Base-by-base conservation (phyloP, 2,888 invertebrate genomes). In the Eumacrocentrus americanus region DNA sequence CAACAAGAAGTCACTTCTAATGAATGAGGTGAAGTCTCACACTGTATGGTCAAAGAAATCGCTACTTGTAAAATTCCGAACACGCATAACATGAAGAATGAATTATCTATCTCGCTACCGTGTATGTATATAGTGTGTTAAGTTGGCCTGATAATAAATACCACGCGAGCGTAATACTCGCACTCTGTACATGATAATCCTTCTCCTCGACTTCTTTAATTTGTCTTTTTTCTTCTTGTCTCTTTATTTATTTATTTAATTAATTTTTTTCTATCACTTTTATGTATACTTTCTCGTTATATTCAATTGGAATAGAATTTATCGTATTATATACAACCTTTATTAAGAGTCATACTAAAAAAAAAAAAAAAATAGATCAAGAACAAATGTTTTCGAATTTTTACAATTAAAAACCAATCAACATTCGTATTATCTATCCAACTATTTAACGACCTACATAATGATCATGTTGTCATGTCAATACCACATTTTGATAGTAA, bases 11-110 rank as follows among this genome's bases (percentile, higher is more conserved):
- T n/a, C n/a, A 12, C 42, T 40, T 29, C 34, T 22, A 23, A 58
- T 58, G 42, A 52, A 58, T 46, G 37, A 51, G 18, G 20, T 46
- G 51, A 35, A 35, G 7, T 34, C 18, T 51, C 25, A 34, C 22
- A 51, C 37, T 34, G 51, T 37, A 51, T 51, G 37, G 51, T 44
- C 11, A 52, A 46, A 14, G 40, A 20, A 60, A 60, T 60, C 54
- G 35, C 40, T 40, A 55, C 48, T 54, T 55, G 60, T 60, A 60
- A 60, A 55, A 60, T 60, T 60, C 60, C 60, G 42, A 35, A 34
- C 52, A 48, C 50, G 34, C 50, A 59, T 53, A 38, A 37, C 44
- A 44, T 11, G 11, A 14, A 53, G 52, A 59, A 59, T 53, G 53
- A 53, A 59, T 59, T 59, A 59, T 59, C 59, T 59, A 46, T 59